Conservation (phyloP, 23 tunicate genomes). For the Aplidium turbinatum region DNA sequence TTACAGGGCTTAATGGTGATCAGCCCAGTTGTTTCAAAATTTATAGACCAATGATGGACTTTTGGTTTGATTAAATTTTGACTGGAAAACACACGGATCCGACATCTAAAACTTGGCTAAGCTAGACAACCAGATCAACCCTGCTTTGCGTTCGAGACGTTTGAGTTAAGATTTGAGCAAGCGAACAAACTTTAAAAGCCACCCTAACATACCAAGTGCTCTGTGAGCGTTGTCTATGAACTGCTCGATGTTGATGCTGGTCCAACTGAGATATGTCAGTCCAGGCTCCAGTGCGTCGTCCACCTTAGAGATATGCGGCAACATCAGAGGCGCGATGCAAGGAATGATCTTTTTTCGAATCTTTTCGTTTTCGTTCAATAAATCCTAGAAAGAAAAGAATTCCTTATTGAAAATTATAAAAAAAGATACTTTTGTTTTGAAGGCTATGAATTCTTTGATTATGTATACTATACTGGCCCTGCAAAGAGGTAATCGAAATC, state of each 20-base stretch:
- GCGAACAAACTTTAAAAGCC: background rate
- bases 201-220: conserved; percentile 53
- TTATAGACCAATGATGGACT: too few relatives aligned
- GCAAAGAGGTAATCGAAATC: too few relatives aligned
- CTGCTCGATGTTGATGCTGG: conserved; percentile 84
- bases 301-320: conserved; percentile 74
- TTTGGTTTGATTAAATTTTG: too few relatives aligned
- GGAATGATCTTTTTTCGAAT: conserved; percentile 55
- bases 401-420: background rate
- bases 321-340: conserved; percentile 63
- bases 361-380: conserved; percentile 59
- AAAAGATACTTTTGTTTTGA: background rate
- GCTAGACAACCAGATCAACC: too few relatives aligned
- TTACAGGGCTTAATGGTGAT: too few relatives aligned
- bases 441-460: too few relatives aligned
- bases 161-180: background rate
- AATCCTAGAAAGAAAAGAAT: conserved; percentile 7
- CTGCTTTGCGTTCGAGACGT: too few relatives aligned
- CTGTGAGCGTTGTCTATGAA: conserved; percentile 73
- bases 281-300: conserved; percentile 95
- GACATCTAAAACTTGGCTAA: too few relatives aligned
- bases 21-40: too few relatives aligned
- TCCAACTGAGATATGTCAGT: conserved; percentile 85
- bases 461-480: too few relatives aligned
- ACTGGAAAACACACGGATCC: too few relatives aligned